Percentiles rank a stretch among this genome's conserved stretches.
Evolutionary conservation across 2,113 vertebrate species (phyloP).

Genomic region (Ardeotis arabs): DNA sequence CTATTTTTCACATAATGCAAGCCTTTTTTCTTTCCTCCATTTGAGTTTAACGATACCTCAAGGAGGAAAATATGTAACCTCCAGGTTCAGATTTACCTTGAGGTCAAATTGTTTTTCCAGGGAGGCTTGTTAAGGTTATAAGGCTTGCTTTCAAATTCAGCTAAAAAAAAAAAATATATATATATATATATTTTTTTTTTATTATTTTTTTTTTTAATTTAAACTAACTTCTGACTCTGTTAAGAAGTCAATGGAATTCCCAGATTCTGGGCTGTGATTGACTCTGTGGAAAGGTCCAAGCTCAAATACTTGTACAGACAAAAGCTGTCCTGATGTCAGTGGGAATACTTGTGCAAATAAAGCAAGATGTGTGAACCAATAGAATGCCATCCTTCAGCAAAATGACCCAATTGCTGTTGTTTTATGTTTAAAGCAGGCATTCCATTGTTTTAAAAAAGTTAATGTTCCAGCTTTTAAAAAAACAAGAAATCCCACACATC

Average conservation of each 20-base stretch:
- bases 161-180: not conserved
- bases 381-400: not conserved
- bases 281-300: not conserved
- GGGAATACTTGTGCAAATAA: not conserved
- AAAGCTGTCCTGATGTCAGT: not conserved
- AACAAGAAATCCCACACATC: not conserved
- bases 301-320: not conserved
- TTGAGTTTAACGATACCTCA: not conserved
- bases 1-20: fast-evolving
- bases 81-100: not conserved
- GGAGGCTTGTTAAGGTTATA: not conserved
- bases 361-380: not conserved
- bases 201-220: not conserved
- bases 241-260: not conserved
- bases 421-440: not conserved
- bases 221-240: not conserved
- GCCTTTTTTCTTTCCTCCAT: not conserved
- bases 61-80: not conserved
- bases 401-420: not conserved
- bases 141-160: not conserved
- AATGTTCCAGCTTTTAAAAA: not conserved
- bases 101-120: not conserved
- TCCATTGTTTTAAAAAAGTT: not conserved
- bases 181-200: not conserved
- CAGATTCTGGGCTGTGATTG: not conserved